A percentile compares a stretch with the other conserved stretches of the same genome.
Conservation (phyloP, 2,888 invertebrate genomes). For the Catotricha subobsoleta region DNA sequence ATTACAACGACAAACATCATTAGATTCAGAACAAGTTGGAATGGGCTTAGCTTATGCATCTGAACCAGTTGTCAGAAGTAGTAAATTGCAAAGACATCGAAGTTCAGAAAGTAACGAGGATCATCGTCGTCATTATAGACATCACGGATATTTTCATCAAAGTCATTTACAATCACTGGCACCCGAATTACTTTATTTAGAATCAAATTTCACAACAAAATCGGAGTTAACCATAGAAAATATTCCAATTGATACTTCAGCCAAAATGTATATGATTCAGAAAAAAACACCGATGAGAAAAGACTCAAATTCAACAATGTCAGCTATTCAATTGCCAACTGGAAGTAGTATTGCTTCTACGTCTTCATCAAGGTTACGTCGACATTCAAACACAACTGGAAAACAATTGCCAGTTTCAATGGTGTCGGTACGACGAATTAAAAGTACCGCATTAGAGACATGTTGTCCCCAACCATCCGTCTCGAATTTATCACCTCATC, state of each 20-base stretch:
- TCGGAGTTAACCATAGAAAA: constrained; percentile 29
- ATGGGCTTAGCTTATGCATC: constrained; percentile 4
- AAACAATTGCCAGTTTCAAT: constrained; percentile 15
- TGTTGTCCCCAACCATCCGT: constrained; percentile 49
- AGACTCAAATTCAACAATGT: constrained; percentile 43
- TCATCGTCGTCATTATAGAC: constrained; percentile 9
- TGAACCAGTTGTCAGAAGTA: constrained; percentile 9
- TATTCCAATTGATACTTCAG: not conserved
- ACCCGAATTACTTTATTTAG: constrained; percentile 25
- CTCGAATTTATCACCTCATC: constrained; percentile 58
- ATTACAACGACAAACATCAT: constrained; percentile 10
- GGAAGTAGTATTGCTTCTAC: constrained; percentile 5
- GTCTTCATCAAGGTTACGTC: constrained; percentile 14
- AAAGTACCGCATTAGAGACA: constrained; percentile 52
- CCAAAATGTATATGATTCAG: not conserved
- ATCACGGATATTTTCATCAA: constrained; percentile 8
- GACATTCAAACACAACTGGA: constrained; percentile 31
- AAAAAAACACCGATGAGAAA: constrained; percentile 33
- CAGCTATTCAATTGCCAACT: constrained; percentile 37
- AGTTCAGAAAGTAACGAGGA: constrained; percentile 29
- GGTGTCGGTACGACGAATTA: constrained; percentile 40
- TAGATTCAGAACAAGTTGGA: constrained; percentile 10
- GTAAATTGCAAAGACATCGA: constrained; percentile 26
- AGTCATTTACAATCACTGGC: constrained; percentile 11
- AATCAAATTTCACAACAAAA: constrained; percentile 27